Base-by-base conservation (phyloP, 2,888 invertebrate species). In the Operophtera brumata region DNA sequence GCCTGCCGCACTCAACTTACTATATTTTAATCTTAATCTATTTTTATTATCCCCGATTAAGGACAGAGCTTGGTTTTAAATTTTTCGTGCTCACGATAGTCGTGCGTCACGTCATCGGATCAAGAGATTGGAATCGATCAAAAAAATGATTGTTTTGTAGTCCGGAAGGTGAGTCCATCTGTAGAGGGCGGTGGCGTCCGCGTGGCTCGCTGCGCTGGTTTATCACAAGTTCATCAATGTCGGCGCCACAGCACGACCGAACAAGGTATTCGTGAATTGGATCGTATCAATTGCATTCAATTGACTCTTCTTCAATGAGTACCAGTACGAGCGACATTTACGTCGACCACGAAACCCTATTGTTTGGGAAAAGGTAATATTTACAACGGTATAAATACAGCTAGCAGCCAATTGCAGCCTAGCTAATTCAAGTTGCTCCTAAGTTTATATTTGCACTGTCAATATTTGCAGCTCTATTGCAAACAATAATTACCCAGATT, bases 211-310 rank as follows among this genome's bases (percentile, higher is more conserved):
- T 54, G 46, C 49, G 41, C 51, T 49, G 47, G 44, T 36, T 57
- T 55, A 62, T 60, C 58, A 42, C 42, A 43, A 40, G 43, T 46
- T 50, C 43, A 60, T 61, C 58, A 46, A 62, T 61, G 59, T 59
- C 59, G 57, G 57, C 48, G 54, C 49, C 51, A 13, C 40, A 46
- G 45, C 45, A 50, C 49, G 52, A 53, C 46, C 34, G 49, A 50
- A 52, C 39, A 47, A 46, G 40, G 48, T 50, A 47, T 30, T 53
- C 57, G 51, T 55, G 48, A 54, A 55, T 57, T 46, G 36, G 26
- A 49, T 54, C 45, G 30, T 47, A 52, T 40, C 45, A 20, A 44
- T 39, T 43, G 34, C 42, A 39, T 40, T n/a, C 37, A 51, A 42
- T 45, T 45, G 39, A 25, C 35, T 46, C 9, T 41, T 53, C 30